Conservation (phyloP, 2,797 vertebrate genomes). For the Platalea minor region DNA sequence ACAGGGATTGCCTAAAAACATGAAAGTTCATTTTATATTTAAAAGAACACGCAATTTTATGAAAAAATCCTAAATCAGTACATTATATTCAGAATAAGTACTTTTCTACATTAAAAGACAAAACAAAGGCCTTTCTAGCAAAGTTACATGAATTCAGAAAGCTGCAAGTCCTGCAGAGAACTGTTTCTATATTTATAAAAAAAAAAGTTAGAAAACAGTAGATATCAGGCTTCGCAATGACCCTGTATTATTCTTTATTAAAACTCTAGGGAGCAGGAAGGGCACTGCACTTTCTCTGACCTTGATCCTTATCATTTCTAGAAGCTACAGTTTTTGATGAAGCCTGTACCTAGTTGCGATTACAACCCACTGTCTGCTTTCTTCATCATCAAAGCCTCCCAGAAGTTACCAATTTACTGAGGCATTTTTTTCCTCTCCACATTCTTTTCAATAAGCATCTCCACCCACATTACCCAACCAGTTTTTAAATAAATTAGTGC, state of each 20-base stretch:
- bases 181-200: not conserved
- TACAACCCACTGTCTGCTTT: not conserved
- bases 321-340: not conserved
- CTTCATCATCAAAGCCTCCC: not conserved
- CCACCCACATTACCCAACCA: not conserved
- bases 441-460: not conserved
- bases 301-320: not conserved
- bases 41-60: not conserved
- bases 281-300: not conserved
- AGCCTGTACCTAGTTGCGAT: not conserved
- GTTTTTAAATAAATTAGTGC: not conserved
- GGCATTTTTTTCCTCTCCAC: not conserved
- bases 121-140: not conserved
- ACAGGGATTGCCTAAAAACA: conserved; percentile 53
- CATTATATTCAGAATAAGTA: not conserved
- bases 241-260: not conserved
- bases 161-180: not conserved
- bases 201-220: not conserved
- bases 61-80: not conserved
- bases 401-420: not conserved
- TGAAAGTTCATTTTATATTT: not conserved
- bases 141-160: not conserved
- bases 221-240: not conserved
- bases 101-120: not conserved
- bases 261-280: not conserved